Conservation (phyloP, 2,113 vertebrate genomes). For the Nannospalax galili region DNA sequence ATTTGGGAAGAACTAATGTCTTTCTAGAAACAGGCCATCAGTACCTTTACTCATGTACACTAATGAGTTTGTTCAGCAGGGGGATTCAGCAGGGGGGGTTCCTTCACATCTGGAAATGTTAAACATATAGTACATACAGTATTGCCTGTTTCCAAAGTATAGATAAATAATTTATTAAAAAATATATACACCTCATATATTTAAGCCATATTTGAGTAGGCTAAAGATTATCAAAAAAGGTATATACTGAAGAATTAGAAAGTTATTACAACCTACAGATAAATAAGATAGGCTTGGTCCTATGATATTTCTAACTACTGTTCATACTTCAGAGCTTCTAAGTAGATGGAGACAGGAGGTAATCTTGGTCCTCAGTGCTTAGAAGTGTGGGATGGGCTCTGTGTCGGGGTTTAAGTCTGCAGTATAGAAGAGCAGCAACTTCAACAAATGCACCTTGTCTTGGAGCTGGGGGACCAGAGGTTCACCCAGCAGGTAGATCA, state of each 20-base stretch:
- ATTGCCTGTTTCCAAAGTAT: slow-evolving; percentile 65
- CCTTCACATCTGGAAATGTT: slow-evolving; percentile 65
- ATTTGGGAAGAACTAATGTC: neutral
- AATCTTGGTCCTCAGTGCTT: slow-evolving; percentile 43
- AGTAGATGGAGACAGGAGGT: slow-evolving; percentile 55
- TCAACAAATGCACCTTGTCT: slow-evolving; percentile 86
- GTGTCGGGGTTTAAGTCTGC: slow-evolving; percentile 62
- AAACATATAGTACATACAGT: slow-evolving; percentile 60
- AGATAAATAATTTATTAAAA: slow-evolving; percentile 84
- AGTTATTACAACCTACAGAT: slow-evolving; percentile 54
- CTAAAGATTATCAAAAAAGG: slow-evolving; percentile 53
- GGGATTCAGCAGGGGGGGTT: too few species aligned
- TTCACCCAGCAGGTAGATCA: slow-evolving; percentile 84
- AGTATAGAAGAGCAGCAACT: slow-evolving; percentile 75
- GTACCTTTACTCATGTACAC: neutral
- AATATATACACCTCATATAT: slow-evolving; percentile 72
- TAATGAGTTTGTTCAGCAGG: slow-evolving; percentile 37
- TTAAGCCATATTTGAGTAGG: slow-evolving; percentile 54
- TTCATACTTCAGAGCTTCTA: neutral
- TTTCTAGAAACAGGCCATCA: neutral
- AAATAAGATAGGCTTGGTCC: slow-evolving; percentile 71
- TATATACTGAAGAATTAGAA: slow-evolving; percentile 47
- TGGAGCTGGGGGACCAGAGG: slow-evolving; percentile 87
- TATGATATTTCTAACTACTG: slow-evolving; percentile 32
- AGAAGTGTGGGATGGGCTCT: neutral